A percentile compares a stretch with the other conserved stretches of the same genome.
Conservation (phyloP, 2,888 invertebrate genomes). For the Girardia tigrina region DNA sequence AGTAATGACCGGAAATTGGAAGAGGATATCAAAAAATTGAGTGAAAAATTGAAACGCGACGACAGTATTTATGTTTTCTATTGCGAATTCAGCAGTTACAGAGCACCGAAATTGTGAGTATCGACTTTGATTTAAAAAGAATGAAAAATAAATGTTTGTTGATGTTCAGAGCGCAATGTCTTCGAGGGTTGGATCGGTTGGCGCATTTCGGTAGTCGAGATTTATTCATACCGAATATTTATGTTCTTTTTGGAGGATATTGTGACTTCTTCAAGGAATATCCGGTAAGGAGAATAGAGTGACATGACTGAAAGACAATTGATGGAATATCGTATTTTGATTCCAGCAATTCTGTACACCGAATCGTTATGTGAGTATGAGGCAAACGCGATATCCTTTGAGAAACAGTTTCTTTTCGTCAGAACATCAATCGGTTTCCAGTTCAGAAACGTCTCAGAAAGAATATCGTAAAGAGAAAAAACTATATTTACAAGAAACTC, state of each 20-base stretch:
- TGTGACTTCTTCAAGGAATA: neutral
- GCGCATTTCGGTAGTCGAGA: conserved; percentile 2
- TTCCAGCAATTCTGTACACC: neutral
- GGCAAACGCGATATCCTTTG: neutral
- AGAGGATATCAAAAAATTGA: conserved; percentile 6
- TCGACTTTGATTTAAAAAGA: neutral
- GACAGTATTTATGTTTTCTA: conserved; percentile 24
- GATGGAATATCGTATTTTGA: too few species aligned
- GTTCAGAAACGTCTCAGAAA: neutral
- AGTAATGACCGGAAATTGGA: neutral
- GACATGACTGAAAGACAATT: too few species aligned
- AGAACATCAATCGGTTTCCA: neutral
- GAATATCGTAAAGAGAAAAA: conserved; percentile 2
- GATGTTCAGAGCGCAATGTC: neutral
- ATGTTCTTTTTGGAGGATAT: neutral
- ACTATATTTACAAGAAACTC: neutral
- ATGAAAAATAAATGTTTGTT: neutral
- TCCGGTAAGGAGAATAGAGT: too few species aligned
- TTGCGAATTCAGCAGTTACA: conserved; percentile 29
- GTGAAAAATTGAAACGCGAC: neutral
- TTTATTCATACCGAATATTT: conserved; percentile 14
- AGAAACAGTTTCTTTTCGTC: neutral
- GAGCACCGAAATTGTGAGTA: conserved; percentile 32
- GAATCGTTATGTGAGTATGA: neutral
- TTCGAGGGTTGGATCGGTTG: neutral